These are phyloP conservation scores for Procambarus virginalis DNA, from an alignment of 1,140 invertebrate species.

Conservation along the genomic window DNA sequence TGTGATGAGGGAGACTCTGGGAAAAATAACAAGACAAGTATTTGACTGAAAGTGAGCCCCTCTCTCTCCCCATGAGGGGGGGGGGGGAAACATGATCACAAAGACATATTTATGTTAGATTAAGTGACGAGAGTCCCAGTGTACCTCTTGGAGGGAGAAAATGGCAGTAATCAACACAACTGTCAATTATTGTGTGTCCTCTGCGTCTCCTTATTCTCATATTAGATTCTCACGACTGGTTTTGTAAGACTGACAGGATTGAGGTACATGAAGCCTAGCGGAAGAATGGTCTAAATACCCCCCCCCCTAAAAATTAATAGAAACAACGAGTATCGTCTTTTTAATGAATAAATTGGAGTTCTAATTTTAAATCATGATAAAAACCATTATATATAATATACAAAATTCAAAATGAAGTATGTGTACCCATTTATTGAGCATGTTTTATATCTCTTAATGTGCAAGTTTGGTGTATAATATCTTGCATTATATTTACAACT, in stretches of 20 bases:
- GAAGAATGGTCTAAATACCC: background rate
- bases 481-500: background rate
- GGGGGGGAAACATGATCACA: too few relatives aligned
- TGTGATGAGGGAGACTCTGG: background rate
- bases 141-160: background rate
- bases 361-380: background rate
- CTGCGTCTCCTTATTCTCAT: conserved; percentile 31
- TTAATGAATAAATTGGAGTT: background rate
- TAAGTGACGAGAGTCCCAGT: background rate
- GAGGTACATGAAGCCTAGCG: background rate
- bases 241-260: background rate
- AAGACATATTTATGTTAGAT: background rate
- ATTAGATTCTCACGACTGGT: conserved; percentile 17
- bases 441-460: background rate
- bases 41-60: too few relatives aligned
- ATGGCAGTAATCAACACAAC: background rate
- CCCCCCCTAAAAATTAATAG: background rate
- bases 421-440: background rate
- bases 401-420: background rate
- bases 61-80: too few relatives aligned
- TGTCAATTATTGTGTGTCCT: background rate
- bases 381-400: background rate
- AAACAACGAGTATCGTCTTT: background rate
- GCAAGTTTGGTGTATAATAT: background rate
- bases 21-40: too few relatives aligned